Conservation (phyloP, 2,113 vertebrate genomes). For the Sylvicapra grimmia region DNA sequence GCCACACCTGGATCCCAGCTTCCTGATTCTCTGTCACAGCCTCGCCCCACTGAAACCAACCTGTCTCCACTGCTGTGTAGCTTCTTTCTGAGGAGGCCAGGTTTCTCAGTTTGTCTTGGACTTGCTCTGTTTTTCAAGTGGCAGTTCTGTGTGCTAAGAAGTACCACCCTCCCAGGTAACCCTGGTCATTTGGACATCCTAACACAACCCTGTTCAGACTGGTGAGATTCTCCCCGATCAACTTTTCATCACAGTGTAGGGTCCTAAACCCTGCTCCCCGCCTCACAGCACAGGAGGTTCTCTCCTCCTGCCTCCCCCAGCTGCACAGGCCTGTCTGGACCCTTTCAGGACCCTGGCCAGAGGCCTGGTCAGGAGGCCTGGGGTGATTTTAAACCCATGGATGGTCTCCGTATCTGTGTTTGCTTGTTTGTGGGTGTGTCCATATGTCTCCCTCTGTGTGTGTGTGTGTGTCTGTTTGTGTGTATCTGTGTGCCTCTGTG, state of each 20-base stretch:
- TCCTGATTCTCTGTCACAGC: not conserved
- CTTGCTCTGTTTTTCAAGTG: not conserved
- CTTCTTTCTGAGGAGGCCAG: not conserved
- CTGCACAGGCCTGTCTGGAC: not conserved
- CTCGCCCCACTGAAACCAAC: not conserved
- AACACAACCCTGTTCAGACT: not conserved
- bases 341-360: not conserved
- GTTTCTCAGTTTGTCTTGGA: not conserved
- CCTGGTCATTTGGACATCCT: not conserved
- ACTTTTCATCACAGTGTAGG: not conserved
- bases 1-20: not conserved
- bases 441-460: not conserved
- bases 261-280: not conserved
- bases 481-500: not conserved
- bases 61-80: not conserved
- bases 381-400: not conserved
- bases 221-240: not conserved
- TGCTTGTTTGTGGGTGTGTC: not conserved
- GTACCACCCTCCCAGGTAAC: not conserved
- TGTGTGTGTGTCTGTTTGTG: not conserved
- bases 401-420: not conserved
- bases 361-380: not conserved
- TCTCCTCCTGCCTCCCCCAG: not conserved
- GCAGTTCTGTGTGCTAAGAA: not conserved
- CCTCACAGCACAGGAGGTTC: fast-evolving